phyloP scores from a whole-genome alignment of 2,888 invertebrate species.

The Vanessa cardui region DNA sequence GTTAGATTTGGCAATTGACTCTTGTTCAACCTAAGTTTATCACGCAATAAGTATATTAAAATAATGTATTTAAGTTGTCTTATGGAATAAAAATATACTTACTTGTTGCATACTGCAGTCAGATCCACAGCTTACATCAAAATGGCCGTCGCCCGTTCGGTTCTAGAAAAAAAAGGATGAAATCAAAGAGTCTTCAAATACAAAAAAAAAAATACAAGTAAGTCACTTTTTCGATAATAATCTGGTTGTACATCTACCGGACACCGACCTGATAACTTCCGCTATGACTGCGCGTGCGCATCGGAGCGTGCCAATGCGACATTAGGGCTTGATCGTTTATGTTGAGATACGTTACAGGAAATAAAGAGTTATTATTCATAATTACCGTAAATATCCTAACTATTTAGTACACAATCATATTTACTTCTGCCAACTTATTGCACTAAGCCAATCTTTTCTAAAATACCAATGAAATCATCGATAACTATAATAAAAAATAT shows the following conservation, averaged over 20 bases:
- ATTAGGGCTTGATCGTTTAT: slow-evolving; percentile 37
- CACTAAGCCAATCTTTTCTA: background rate
- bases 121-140: slow-evolving; percentile 86
- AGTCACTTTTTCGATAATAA: slow-evolving; percentile 46
- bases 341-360: slow-evolving; percentile 28
- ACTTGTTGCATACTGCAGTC: slow-evolving; percentile 89
- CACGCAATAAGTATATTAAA: background rate
- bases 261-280: slow-evolving; percentile 65
- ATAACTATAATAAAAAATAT: too few species aligned
- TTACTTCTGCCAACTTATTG: too few species aligned
- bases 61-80: background rate
- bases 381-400: background rate
- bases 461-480: background rate
- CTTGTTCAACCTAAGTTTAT: background rate
- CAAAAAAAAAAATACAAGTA: slow-evolving; percentile 33
- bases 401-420: background rate
- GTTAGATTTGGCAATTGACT: background rate
- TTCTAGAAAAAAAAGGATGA: slow-evolving; percentile 78
- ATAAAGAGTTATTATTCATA: slow-evolving; percentile 13
- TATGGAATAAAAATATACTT: slow-evolving; percentile 50
- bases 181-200: slow-evolving; percentile 18
- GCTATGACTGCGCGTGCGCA: slow-evolving; percentile 65
- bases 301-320: slow-evolving; percentile 56
- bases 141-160: slow-evolving; percentile 86
- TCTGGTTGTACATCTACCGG: slow-evolving; percentile 51